Conservation (phyloP, 2,888 invertebrate species). For the Mechanitis messenoides region DNA sequence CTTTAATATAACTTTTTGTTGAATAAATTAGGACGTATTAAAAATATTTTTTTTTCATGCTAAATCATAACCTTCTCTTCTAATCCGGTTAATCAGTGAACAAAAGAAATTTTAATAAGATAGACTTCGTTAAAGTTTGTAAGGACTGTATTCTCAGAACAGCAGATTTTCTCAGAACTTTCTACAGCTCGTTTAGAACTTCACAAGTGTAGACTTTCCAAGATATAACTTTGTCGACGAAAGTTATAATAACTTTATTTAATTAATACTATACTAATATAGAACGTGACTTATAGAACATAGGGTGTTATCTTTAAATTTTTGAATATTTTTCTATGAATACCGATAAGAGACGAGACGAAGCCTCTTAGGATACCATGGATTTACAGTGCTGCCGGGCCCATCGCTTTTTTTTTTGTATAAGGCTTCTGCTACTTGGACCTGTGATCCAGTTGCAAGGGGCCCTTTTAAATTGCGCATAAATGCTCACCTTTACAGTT, state of each 20-base stretch:
- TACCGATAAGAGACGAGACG: too few species aligned
- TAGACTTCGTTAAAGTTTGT: not conserved
- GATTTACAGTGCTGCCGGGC: too few species aligned
- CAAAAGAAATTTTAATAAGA: not conserved
- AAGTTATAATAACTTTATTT: not conserved
- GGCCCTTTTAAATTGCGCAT: too few species aligned
- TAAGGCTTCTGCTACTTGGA: too few species aligned
- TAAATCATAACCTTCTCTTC: not conserved
- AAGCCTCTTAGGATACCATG: too few species aligned
- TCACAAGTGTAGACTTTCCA: not conserved
- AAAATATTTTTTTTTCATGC: not conserved
- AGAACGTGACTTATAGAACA: too few species aligned
- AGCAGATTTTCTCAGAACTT: not conserved
- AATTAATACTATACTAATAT: too few species aligned
- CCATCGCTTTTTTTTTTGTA: too few species aligned
- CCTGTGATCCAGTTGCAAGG: too few species aligned
- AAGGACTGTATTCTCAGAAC: not conserved
- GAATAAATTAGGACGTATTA: not conserved
- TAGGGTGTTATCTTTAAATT: too few species aligned
- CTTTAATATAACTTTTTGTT: not conserved
- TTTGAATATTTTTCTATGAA: too few species aligned
- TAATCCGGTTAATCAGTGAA: not conserved
- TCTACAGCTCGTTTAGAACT: conserved; percentile 2
- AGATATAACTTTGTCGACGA: not conserved
- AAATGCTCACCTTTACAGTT: too few species aligned